Conservation (phyloP, 2,888 invertebrate species). For the Carterocephalus palaemon region DNA sequence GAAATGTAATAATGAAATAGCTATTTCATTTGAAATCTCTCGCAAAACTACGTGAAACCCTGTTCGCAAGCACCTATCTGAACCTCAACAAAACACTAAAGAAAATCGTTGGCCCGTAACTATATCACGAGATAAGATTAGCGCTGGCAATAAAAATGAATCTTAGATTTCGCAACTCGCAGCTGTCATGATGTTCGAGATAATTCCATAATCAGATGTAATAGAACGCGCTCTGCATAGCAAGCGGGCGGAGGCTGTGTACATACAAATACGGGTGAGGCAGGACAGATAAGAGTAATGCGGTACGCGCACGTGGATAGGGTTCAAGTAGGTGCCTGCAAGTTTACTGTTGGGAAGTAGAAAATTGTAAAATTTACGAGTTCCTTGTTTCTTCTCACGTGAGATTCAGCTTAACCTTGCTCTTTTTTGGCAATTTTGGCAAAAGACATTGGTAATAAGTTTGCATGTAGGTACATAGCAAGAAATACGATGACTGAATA, state of each 20-base stretch:
- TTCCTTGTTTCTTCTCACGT: no score
- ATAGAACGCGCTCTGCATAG: constrained; percentile 15
- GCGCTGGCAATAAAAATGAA: constrained; percentile 16
- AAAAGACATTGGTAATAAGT: no score
- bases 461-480: no score
- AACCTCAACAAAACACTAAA: constrained; percentile 15
- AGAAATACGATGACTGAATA: no score
- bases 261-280: constrained; percentile 19
- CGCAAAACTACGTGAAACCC: no score
- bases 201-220: constrained; percentile 22
- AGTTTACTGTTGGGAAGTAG: background rate
- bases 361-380: no score
- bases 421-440: no score
- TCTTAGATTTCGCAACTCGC: constrained; percentile 19
- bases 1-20: no score
- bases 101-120: constrained; percentile 8
- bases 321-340: no score
- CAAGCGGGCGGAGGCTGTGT: constrained; percentile 12
- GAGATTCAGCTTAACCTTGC: no score
- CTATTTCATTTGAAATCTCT: no score
- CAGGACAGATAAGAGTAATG: constrained; percentile 14
- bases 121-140: constrained; percentile 18
- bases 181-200: constrained; percentile 21
- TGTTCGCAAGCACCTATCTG: constrained; percentile 6
- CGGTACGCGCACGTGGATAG: constrained; percentile 2